Evolutionary conservation across 2,113 vertebrate genomes (phyloP), one percentile per base, ranked within the genome.

Genomic region (Paramormyrops kingsleyae): DNA sequence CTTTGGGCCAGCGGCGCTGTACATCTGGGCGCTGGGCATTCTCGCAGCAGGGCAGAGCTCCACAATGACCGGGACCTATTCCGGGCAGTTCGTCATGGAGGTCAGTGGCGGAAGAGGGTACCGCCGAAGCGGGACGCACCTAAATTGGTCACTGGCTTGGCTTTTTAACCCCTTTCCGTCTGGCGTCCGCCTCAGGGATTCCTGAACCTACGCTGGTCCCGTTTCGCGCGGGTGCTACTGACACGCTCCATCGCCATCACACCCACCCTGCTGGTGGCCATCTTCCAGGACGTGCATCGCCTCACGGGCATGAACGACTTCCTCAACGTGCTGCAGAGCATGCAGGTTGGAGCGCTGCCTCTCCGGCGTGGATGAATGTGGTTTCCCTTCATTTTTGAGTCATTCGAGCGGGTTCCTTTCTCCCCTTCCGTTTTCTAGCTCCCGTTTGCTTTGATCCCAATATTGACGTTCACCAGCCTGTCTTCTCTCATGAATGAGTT

Each of bases 301-400:
- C 93, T 99, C 5, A 99, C 98, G 0, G 98, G 97, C 49, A 99
- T 99, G 98, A 99, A 99, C 15, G 97, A 99, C 93, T 98, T 99
- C 95, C 94, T 99, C 1, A 99, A 99, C 0, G 97, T 99, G 9
- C 96, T 99, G 39, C 97, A 98, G 96, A 99, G 98, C 94, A 96
- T 99, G 87, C 98, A 99, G 97, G 98, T 99, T 31, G 90, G 92
- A 19, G n/a, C 1, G 9, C 47, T 59, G 6, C 31, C 39, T 87
- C 15, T 87, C 19, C 39, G 52, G 31, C 4, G 2, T 6, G 8
- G 21, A 46, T 80, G 74, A 80, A 39, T 19, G 74, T 8, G 27
- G 5, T 24, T 46, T 44, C 3, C 21, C 24, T 47, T 8, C 7
- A 24, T 84, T 46, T 47, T 24, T 24, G 31, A 83, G 15, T 8